These are phyloP conservation scores for Stramonita haemastoma DNA, from an alignment of 2,888 invertebrate genomes.

Conservation along the genomic window DNA sequence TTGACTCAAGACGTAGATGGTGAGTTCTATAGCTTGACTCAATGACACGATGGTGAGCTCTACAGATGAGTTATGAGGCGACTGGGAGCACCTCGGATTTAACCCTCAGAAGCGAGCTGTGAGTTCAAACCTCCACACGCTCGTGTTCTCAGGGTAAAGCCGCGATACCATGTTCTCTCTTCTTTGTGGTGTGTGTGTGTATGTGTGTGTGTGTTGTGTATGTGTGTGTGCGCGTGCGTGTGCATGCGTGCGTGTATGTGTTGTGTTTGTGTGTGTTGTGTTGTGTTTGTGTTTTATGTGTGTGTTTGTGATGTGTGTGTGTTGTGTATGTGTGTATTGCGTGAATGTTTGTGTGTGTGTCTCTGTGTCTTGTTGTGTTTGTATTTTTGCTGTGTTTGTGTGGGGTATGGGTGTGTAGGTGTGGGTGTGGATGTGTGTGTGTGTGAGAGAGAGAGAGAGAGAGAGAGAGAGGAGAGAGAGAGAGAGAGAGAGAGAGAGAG, in stretches of 20 bases:
- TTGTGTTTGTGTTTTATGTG: slow-evolving; percentile 5
- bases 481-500: background rate
- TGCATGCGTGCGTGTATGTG: background rate
- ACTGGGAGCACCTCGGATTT: slow-evolving; percentile 57
- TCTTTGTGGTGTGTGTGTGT: background rate
- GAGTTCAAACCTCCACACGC: slow-evolving; percentile 63
- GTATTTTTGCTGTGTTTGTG: background rate
- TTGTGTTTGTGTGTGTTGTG: background rate
- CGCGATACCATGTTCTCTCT: slow-evolving; percentile 47
- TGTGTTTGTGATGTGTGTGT: background rate
- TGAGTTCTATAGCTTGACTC: too few relatives aligned
- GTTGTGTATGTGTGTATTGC: slow-evolving; percentile 13
- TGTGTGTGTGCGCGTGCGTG: background rate
- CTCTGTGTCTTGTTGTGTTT: background rate
- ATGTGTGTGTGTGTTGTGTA: background rate
- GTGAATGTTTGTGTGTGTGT: slow-evolving; percentile 8
- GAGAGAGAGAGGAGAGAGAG: background rate
- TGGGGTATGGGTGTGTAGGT: background rate
- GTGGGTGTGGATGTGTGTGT: background rate
- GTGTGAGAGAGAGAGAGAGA: background rate
- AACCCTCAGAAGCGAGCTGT: slow-evolving; percentile 74
- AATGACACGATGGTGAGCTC: too few relatives aligned
- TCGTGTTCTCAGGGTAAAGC: slow-evolving; percentile 76
- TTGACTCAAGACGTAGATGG: too few relatives aligned
- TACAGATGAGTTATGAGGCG: too few relatives aligned